Base-by-base conservation (phyloP, 2,888 invertebrate genomes). In the Ommatoiulus sabulosus region DNA sequence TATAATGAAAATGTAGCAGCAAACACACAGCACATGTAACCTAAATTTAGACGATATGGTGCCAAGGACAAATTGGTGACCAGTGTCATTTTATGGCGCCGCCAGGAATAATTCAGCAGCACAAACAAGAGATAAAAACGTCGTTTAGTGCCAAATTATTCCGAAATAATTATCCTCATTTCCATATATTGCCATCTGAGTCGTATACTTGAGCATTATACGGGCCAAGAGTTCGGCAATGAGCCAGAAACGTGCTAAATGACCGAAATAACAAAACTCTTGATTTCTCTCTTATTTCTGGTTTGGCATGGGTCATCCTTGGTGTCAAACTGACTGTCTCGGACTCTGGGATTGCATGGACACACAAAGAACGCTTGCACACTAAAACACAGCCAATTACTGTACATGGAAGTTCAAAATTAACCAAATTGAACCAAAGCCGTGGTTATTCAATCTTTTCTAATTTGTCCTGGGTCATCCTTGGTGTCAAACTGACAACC, bases 31-130 rank as follows among this genome's bases (percentile, higher is more conserved):
- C 35, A 35, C 5, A 63, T 20, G n/a, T 63, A 20, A n/a, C 15
- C 15, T 63, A 63, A 5, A 20, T 63, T 63, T 63, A 63, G 63
- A 20, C 20, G 63, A 63, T 24, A 72, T n/a, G 72, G 72, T 72
- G 72, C 72, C 72, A 24, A 72, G 72, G 72, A n/a, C 72, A 72
- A 72, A 72, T 72, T 72, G 24, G 72, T 72, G 72, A 24, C 20
- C 52, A 72, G 20, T 24, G 20, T 3, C 72, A 24, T 52, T 72
- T 72, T 72, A 72, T 72, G 72, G 10, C 72, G 17, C 3, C 4
- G 20, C 20, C 6, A 72, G 72, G 10, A 72, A 72, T 72, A 72
- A 72, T 72, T 72, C 24, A 72, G 20, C 7, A 72, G 72, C 72
- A 72, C 24, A 72, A 72, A 72, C 72, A 72, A 72, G 35, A 72